Evolutionary conservation across 2,888 invertebrate genomes (phyloP).

Genomic region (Nomada ruficornis): DNA sequence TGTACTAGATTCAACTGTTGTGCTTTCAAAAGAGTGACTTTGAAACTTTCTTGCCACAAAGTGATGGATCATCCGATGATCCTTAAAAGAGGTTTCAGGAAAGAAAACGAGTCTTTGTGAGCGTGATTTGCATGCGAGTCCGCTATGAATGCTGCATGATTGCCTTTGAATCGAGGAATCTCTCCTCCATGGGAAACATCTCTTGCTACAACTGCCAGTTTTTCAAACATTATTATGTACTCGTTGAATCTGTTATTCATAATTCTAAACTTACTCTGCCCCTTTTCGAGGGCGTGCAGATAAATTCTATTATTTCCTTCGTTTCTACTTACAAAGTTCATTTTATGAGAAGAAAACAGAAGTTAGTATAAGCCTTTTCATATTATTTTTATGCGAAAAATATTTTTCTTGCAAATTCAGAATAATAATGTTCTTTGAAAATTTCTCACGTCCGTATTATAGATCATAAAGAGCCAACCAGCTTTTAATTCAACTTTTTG

Average conservation of each 20-base stretch:
- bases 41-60: constrained; percentile 6
- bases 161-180: constrained; percentile 71
- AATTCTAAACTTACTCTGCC: neutral
- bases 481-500: too few relatives aligned
- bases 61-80: constrained; percentile 77
- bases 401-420: too few relatives aligned
- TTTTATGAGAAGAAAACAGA: neutral
- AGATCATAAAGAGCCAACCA: too few relatives aligned
- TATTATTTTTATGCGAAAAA: neutral
- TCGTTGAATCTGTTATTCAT: constrained; percentile 6
- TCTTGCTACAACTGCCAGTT: constrained; percentile 36
- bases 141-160: constrained; percentile 76
- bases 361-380: neutral
- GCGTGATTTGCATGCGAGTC: constrained; percentile 76
- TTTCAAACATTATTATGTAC: constrained; percentile 34
- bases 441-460: too few relatives aligned
- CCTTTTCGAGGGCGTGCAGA: neutral
- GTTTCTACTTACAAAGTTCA: neutral
- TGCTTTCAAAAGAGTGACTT: neutral
- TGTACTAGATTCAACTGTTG: neutral
- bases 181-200: constrained; percentile 53
- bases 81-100: constrained; percentile 48
- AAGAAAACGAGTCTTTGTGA: constrained; percentile 64
- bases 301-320: neutral
- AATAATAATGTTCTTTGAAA: too few relatives aligned